phyloP scores from a whole-genome alignment of 2,797 vertebrate species.

The Dallia pectoralis region DNA sequence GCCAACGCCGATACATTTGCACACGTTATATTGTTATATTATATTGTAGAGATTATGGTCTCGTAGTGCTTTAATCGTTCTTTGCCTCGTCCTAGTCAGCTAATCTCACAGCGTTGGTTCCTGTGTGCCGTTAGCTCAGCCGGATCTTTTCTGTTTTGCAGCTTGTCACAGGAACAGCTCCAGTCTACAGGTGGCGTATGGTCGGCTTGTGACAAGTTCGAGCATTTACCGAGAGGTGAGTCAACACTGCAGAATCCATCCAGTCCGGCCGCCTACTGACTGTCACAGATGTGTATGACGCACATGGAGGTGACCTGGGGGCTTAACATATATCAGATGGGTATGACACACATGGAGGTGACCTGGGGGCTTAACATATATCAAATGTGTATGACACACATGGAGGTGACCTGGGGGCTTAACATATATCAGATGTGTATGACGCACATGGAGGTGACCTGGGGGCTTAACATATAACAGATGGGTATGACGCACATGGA shows the following conservation, averaged over 20 bases:
- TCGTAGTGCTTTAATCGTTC: too few species aligned
- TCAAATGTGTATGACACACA: too few species aligned
- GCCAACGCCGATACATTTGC: too few species aligned
- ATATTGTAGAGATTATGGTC: too few species aligned
- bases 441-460: neutral
- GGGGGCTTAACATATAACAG: neutral
- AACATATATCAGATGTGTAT: neutral
- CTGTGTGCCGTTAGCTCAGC: too few species aligned
- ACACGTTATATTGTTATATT: too few species aligned
- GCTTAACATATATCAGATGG: neutral
- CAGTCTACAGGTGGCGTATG: slow-evolving; percentile 85
- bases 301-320: neutral
- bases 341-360: too few species aligned
- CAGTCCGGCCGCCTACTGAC: neutral
- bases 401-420: too few species aligned
- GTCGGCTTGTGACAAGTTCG: slow-evolving; percentile 82
- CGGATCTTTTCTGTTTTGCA: slow-evolving; percentile 44
- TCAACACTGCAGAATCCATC: neutral
- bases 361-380: too few species aligned
- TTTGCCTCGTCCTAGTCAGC: too few species aligned
- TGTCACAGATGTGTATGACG: neutral
- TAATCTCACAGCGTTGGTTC: too few species aligned
- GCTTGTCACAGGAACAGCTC: slow-evolving; percentile 84
- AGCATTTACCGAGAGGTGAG: slow-evolving; percentile 80
- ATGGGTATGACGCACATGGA: too few species aligned